Evolutionary conservation across 2,113 vertebrate genomes (phyloP), one percentile per base, ranked within the genome.

Genomic region (Lagopus muta): DNA sequence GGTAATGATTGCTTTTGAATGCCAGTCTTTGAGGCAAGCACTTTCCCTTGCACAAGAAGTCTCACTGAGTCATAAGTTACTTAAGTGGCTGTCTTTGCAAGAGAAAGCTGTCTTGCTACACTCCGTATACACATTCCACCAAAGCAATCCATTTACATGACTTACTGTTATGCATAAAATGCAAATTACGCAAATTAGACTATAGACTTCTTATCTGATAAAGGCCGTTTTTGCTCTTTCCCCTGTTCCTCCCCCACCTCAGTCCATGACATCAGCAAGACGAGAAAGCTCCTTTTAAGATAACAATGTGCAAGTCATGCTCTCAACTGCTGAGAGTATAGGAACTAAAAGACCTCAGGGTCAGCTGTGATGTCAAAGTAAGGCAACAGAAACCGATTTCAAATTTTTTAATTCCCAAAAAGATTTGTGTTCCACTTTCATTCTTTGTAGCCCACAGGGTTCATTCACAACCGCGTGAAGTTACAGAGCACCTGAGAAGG

Each of bases 211-310:
- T 1, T 6, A 58, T 22, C 58, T 45, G 77, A 85, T 54, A 65
- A 84, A 71, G 16, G 74, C 43, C 24, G 48, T 17, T 70, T 93
- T 48, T 61, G 34, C 8, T 40, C 27, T 52, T 11, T 57, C 8
- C 5, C 6, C 3, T 3, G 11, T 10, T 11, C 10, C 48, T 11
- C 45, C 25, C 48, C 36, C 54, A 24, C 5, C n/a, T 78, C 54
- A 52, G 64, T 47, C 32, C 0, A 0, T 52, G 74, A 80, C 78
- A 82, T 73, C 45, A 88, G 64, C 20, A 13, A 79, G 74, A 19
- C 55, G 28, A 71, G 94, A 88, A 45, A 88, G 77, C 86, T 94
- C 77, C 58, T 69, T 79, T 54, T 30, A 64, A 45, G 77, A 83
- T 28, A 83, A 86, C 38, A n/a, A 91, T 4, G 9, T 61, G 70